Conservation (phyloP, 2,797 vertebrate genomes). For the Etheostoma nigrum region DNA sequence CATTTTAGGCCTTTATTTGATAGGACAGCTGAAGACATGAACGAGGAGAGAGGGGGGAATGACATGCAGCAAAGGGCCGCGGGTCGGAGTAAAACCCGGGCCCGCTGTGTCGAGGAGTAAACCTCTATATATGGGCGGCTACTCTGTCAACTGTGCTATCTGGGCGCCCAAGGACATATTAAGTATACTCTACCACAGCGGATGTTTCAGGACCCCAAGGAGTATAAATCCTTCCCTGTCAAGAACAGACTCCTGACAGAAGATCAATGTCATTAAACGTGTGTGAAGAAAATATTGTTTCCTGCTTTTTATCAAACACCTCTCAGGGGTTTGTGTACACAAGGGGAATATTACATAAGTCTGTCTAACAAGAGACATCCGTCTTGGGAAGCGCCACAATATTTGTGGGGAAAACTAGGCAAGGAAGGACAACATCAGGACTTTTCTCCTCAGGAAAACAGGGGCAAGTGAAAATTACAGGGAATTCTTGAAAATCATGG, state of each 20-base stretch:
- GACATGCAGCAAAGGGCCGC: too few species aligned
- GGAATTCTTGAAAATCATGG: not conserved
- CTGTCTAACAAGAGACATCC: slow-evolving; percentile 15
- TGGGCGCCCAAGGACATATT: too few species aligned
- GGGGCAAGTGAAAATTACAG: not conserved
- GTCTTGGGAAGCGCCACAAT: not conserved
- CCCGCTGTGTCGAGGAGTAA: too few species aligned
- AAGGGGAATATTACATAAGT: slow-evolving; percentile 9
- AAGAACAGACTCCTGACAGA: slow-evolving; percentile 19
- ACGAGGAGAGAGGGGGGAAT: too few species aligned
- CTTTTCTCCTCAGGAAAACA: not conserved
- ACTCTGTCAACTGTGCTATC: too few species aligned
- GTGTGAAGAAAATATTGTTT: slow-evolving; percentile 31
- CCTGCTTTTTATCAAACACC: slow-evolving; percentile 16
- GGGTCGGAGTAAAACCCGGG: too few species aligned
- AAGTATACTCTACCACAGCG: not conserved
- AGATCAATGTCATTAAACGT: slow-evolving; percentile 34
- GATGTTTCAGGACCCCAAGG: slow-evolving; percentile 17
- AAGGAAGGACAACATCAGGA: not conserved
- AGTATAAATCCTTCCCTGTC: slow-evolving; percentile 13
- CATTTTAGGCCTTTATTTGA: too few species aligned
- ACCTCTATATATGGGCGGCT: too few species aligned
- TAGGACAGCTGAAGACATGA: too few species aligned
- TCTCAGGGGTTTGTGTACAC: not conserved
- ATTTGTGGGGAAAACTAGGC: slow-evolving; percentile 1